Base-by-base conservation (phyloP, 2,113 vertebrate species). In the Siniperca chuatsi region DNA sequence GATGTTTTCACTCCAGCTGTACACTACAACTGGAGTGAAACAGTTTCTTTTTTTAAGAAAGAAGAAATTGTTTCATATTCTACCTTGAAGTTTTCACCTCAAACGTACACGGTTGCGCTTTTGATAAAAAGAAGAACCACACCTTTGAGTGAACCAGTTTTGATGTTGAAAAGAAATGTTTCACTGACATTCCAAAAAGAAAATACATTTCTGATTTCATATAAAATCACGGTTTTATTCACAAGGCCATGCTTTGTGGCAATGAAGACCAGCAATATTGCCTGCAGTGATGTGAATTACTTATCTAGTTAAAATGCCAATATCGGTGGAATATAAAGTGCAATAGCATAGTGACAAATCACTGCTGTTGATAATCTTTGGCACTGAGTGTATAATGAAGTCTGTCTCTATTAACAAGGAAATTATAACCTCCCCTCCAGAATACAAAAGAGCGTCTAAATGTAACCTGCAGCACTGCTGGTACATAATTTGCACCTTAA, bases 241-340 rank as follows among this genome's bases (percentile, higher is more conserved):
- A 81, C 54, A 79, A 60, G 61, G 61, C 29, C 33, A 13, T n/a
- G 57, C 50, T 78, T 64, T 78, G 50, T 82, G 20, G 29, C 46
- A 54, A 42, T 29, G 44, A 6, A 55, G 46, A 37, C 0, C 33
- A 60, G 58, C 55, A 58, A 44, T 42, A 52, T 8, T 25, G 61
- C 61, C 75, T 82, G 55, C 42, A 37, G 75, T 25, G 57, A 74
- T 73, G 33, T 64, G 65, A 81, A 86, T 52, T 61, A 81, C 44
- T 73, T 60, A 40, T 52, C 35, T 44, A 21, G 50, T 81, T 54
- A 64, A 80, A 79, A 70, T 16, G 10, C 23, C 68, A 67, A 44
- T 71, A 55, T 4, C n/a, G 42, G 37, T 4, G n/a, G 37, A 76
- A 50, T 85, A 73, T 37, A 50, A 87, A 74, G 50, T 57, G 25